These are phyloP conservation scores for Macropis europaea DNA, from an alignment of 2,888 invertebrate genomes.

Conservation along the genomic window DNA sequence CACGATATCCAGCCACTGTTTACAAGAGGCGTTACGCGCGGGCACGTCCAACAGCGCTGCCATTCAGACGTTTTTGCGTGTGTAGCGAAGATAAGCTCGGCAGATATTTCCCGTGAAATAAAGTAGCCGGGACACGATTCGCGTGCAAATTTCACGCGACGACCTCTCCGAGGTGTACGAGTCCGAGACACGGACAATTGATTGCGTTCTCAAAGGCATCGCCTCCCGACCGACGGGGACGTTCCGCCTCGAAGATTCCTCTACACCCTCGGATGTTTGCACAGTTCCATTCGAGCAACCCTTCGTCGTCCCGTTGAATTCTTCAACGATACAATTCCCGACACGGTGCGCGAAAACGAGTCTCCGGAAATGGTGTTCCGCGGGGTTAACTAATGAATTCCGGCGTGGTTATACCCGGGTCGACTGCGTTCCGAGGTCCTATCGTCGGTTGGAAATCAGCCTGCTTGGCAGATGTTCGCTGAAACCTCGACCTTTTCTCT, in stretches of 20 bases:
- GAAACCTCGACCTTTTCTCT: slow-evolving; percentile 54
- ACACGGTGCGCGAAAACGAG: slow-evolving; percentile 34
- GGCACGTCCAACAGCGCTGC: not conserved
- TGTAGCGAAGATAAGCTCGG: slow-evolving; percentile 8
- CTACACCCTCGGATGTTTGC: slow-evolving; percentile 27
- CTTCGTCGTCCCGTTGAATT: slow-evolving; percentile 41
- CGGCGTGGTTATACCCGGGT: slow-evolving; percentile 52
- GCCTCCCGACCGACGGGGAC: not conserved
- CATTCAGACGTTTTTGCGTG: not conserved
- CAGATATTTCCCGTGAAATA: not conserved
- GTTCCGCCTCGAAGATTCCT: not conserved
- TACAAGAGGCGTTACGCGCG: slow-evolving; percentile 1
- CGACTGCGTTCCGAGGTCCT: slow-evolving; percentile 62
- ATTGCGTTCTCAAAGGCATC: slow-evolving; percentile 24
- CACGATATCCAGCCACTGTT: not conserved
- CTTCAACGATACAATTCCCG: slow-evolving; percentile 51
- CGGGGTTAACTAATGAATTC: slow-evolving; percentile 66
- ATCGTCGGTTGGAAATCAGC: slow-evolving; percentile 68
- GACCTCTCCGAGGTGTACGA: not conserved
- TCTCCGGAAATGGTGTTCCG: slow-evolving; percentile 46
- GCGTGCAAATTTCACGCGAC: not conserved
- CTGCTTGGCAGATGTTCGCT: slow-evolving; percentile 69
- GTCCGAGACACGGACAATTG: slow-evolving; percentile 10
- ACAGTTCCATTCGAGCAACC: slow-evolving; percentile 6
- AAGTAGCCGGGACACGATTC: not conserved